A percentile compares a stretch with the other conserved stretches of the same genome.
Evolutionary conservation across 2,113 vertebrate genomes (phyloP).

Genomic region (Lamprotornis superbus): DNA sequence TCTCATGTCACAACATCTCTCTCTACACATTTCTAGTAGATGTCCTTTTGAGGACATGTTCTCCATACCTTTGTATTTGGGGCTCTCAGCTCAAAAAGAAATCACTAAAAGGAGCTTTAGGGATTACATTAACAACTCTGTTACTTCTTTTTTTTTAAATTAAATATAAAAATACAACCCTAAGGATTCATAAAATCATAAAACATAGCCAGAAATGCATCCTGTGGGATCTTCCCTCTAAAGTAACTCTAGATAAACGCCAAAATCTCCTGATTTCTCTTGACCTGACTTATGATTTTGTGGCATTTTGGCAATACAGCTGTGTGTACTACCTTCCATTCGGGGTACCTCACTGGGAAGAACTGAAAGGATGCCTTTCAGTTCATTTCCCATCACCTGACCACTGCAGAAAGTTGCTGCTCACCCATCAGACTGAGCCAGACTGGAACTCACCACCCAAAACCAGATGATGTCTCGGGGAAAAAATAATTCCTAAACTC

Average conservation of each 20-base stretch:
- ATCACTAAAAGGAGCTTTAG: background rate
- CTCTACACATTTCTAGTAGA: background rate
- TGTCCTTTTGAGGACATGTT: background rate
- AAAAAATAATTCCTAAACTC: background rate
- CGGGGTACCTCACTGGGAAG: background rate
- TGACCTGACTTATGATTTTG: accelerated
- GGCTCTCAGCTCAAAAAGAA: background rate
- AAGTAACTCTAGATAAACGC: background rate
- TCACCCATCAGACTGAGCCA: background rate
- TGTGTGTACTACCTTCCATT: background rate
- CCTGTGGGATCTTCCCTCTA: background rate
- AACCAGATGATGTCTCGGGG: background rate
- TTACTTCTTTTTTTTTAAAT: background rate
- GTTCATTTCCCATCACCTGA: background rate
- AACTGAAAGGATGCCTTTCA: background rate
- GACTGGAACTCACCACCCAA: background rate
- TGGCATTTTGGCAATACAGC: background rate
- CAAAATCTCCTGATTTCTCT: background rate
- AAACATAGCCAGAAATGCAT: background rate
- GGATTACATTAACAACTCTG: background rate
- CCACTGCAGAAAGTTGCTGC: background rate
- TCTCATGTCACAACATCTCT: background rate
- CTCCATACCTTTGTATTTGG: background rate
- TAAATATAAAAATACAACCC: background rate
- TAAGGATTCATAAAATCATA: background rate